A percentile compares a stretch with the other conserved stretches of the same genome.
These are phyloP conservation scores for Sceliomorpha sp. DNA, from an alignment of 2,888 invertebrate species.

Conservation along the genomic window DNA sequence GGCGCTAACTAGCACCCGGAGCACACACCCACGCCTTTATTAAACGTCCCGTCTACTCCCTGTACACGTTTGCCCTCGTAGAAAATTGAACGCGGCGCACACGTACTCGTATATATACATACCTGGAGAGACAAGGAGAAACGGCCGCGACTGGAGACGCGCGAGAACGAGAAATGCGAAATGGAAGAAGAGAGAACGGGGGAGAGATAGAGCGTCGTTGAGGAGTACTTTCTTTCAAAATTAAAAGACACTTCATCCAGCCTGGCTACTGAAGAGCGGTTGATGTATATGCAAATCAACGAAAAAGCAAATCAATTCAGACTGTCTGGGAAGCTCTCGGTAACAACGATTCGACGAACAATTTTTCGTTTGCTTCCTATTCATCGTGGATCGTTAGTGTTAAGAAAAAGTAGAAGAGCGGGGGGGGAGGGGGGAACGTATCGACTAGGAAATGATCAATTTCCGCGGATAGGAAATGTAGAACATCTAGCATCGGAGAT, in stretches of 20 bases:
- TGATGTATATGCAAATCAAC: slow-evolving; percentile 21
- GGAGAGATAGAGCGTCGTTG: slow-evolving; percentile 5
- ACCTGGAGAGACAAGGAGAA: slow-evolving; percentile 29
- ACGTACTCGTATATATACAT: slow-evolving; percentile 34
- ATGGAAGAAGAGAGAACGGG: slow-evolving; percentile 1
- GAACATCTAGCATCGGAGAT: slow-evolving; percentile 1
- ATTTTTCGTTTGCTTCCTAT: slow-evolving; percentile 14
- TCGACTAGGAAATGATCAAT: slow-evolving; percentile 12
- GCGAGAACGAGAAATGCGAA: slow-evolving; percentile 3
- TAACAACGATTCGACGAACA: slow-evolving; percentile 10
- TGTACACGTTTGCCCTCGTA: slow-evolving; percentile 69
- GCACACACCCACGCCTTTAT: slow-evolving; percentile 66
- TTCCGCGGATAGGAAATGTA: slow-evolving; percentile 9
- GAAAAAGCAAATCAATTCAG: slow-evolving; percentile 24
- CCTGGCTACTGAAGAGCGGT: slow-evolving; percentile 14
- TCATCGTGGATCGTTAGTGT: slow-evolving; percentile 10
- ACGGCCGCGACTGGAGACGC: neutral
- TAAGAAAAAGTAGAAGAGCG: slow-evolving; percentile 7
- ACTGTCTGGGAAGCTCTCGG: slow-evolving; percentile 7
- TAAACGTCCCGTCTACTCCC: slow-evolving; percentile 62
- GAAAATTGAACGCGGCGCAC: slow-evolving; percentile 71
- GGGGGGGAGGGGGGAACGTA: neutral
- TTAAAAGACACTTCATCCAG: slow-evolving; percentile 21
- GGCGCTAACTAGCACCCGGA: slow-evolving; percentile 77
- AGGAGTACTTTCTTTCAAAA: slow-evolving; percentile 18